Evolutionary conservation across 2,113 vertebrate species (phyloP).

Genomic region (Chionodraco myersi): DNA sequence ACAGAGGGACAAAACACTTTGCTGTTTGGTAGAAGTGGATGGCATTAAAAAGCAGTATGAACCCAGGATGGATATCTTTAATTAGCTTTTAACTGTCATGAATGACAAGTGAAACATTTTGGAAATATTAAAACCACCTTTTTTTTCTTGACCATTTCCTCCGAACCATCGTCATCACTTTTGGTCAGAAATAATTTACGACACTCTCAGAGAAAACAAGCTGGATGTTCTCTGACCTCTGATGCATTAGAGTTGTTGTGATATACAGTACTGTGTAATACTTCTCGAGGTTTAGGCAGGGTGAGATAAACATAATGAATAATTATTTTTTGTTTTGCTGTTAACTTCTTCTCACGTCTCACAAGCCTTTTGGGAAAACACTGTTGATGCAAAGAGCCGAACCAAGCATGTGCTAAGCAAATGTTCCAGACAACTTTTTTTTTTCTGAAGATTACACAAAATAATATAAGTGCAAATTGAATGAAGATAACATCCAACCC

Average conservation of each 20-base stretch:
- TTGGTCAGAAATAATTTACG: constrained; percentile 15
- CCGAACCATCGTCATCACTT: constrained; percentile 7
- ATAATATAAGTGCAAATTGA: not conserved
- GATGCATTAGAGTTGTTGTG: constrained; percentile 49
- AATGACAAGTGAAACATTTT: constrained; percentile 3
- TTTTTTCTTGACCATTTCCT: constrained; percentile 19
- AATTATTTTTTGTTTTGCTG: not conserved
- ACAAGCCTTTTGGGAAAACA: not conserved
- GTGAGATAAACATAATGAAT: constrained; percentile 8
- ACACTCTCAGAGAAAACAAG: not conserved
- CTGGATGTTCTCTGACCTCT: constrained; percentile 26
- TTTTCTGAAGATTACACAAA: not conserved
- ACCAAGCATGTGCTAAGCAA: not conserved
- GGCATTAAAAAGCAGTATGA: not conserved
- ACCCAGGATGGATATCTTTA: not conserved
- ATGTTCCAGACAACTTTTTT: not conserved
- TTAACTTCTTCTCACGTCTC: constrained; percentile 4
- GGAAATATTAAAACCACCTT: constrained; percentile 16
- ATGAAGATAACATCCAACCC: not conserved
- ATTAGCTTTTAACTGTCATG: not conserved
- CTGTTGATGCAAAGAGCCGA: not conserved
- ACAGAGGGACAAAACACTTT: not conserved
- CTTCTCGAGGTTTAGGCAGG: constrained; percentile 14
- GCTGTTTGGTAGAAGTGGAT: not conserved
- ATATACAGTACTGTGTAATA: constrained; percentile 18